Percentiles rank a stretch among this genome's conserved stretches.
These are phyloP conservation scores for Rhopalosiphum nymphaeae DNA, from an alignment of 2,888 invertebrate genomes.

Conservation along the genomic window DNA sequence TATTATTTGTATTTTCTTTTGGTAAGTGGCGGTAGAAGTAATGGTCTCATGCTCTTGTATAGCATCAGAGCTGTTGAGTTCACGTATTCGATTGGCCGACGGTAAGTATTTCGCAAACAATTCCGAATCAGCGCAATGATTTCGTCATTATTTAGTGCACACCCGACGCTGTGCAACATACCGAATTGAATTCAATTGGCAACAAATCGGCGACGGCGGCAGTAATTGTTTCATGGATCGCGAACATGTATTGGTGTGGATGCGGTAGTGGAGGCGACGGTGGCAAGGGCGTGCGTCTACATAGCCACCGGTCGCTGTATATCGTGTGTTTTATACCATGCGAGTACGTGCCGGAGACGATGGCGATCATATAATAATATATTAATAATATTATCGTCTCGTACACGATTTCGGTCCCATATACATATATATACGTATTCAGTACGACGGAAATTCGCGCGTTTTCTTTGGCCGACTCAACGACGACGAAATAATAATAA, in stretches of 20 bases:
- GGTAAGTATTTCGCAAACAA: not conserved
- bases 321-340: not conserved
- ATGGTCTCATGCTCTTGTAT: not conserved
- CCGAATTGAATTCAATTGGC: not conserved
- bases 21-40: not conserved
- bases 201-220: constrained; percentile 18
- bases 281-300: not conserved
- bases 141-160: not conserved
- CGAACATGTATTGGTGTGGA: not conserved
- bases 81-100: not conserved
- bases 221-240: constrained; percentile 26
- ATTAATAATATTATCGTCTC: constrained; percentile 12
- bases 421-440: not conserved
- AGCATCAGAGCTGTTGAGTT: not conserved
- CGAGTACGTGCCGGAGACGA: not conserved
- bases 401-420: not conserved
- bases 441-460: not conserved
- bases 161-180: not conserved
- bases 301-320: not conserved
- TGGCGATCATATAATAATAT: not conserved
- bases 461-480: not conserved
- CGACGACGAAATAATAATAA: constrained; percentile 9
- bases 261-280: no score
- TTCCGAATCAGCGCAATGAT: not conserved
- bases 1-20: not conserved